phyloP scores from a whole-genome alignment of 2,113 vertebrate genomes.

The Pseudonaja textilis region DNA sequence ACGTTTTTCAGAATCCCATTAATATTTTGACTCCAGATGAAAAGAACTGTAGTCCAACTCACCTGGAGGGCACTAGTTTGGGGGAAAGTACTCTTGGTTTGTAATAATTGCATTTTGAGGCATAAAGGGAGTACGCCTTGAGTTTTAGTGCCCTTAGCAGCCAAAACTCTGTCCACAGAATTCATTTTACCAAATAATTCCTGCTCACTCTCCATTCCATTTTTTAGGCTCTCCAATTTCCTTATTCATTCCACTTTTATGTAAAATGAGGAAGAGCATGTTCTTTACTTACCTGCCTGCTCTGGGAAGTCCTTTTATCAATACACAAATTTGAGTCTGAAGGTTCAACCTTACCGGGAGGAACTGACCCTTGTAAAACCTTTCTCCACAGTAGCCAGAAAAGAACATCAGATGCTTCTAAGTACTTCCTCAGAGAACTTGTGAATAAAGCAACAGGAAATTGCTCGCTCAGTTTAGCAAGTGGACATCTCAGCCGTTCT shows the following conservation, averaged over 20 bases:
- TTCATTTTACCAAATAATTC: neutral
- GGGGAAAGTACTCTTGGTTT: neutral
- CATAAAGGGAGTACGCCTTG: neutral
- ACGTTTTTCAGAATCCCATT: neutral
- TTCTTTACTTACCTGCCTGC: conserved; percentile 6
- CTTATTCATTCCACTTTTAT: neutral
- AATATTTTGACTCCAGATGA: neutral
- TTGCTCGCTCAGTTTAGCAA: neutral
- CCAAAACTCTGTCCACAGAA: neutral
- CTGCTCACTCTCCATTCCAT: neutral
- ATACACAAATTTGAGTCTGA: neutral
- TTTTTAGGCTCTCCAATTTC: neutral
- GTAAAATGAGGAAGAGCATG: neutral
- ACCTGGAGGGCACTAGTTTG: neutral
- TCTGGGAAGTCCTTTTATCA: neutral
- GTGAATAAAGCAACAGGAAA: conserved; percentile 23
- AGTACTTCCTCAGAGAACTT: neutral
- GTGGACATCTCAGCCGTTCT: neutral
- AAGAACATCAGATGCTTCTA: neutral
- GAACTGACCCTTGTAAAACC: neutral
- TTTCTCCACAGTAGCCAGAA: neutral
- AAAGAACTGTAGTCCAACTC: neutral
- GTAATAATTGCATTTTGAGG: neutral
- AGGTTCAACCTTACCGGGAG: neutral
- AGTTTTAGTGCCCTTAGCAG: neutral